These are phyloP conservation scores for Glyptemys insculpta DNA, from an alignment of 2,797 vertebrate genomes.

Conservation along the genomic window DNA sequence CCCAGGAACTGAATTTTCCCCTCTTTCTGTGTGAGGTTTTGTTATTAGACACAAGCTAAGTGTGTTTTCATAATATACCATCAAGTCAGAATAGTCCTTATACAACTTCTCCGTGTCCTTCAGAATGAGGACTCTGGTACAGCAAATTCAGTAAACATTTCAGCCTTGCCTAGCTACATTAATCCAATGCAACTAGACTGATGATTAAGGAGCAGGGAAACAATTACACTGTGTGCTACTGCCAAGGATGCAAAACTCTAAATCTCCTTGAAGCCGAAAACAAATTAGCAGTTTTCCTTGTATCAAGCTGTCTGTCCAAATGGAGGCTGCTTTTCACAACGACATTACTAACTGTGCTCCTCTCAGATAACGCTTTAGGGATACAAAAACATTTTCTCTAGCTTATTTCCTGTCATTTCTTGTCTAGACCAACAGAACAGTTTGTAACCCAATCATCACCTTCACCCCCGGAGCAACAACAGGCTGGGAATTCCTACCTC, in stretches of 20 bases:
- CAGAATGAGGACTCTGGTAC: conserved; percentile 26
- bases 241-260: conserved; percentile 72
- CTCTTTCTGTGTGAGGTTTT: conserved; percentile 10
- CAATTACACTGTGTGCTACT: conserved; percentile 62
- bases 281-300: conserved; percentile 80
- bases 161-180: conserved; percentile 28
- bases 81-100: conserved; percentile 21
- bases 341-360: conserved; percentile 48
- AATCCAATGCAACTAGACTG: conserved; percentile 37
- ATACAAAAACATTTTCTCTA: conserved; percentile 69
- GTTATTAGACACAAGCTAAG: conserved; percentile 19
- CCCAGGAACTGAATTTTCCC: conserved; percentile 16
- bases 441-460: not conserved
- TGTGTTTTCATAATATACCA: not conserved
- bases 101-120: not conserved
- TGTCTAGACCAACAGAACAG: conserved; percentile 52
- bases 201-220: conserved; percentile 73
- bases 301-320: conserved; percentile 60
- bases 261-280: conserved; percentile 80
- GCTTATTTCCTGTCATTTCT: conserved; percentile 59
- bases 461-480: not conserved
- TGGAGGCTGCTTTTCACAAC: conserved; percentile 56
- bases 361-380: conserved; percentile 64
- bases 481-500: not conserved
- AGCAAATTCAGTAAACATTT: conserved; percentile 53